Evolutionary conservation across 1,140 invertebrate genomes (phyloP), one percentile per base, ranked within the genome.

Genomic region (Drosophila watanabei): DNA sequence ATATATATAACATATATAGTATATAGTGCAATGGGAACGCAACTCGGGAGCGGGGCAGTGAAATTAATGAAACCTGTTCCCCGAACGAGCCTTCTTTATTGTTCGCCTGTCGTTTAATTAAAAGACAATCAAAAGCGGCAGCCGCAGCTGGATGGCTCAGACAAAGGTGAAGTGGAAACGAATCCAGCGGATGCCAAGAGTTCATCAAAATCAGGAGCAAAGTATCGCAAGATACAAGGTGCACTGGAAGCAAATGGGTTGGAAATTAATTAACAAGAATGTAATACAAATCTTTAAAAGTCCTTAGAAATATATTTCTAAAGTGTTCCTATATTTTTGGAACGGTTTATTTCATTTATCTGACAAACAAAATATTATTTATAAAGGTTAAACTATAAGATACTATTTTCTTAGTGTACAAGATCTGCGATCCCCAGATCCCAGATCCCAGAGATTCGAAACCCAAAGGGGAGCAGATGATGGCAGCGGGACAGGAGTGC

Each of bases 111-210:
- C 75, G 83, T 65, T 85, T 81, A 88, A 88, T 88, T 88, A 88
- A 88, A 88, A 89, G 85, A 85, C 85, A 85, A 90, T 79, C 81
- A 85, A 85, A 89, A 79, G 85, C 77, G 68, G 77, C 51, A 66
- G 39, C 46, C 62, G 48, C 75, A 62, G 39, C 61, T 41, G 43
- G 41, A 28, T 76, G 73, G 77, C 39, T 48, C 33, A 68, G 63
- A 79, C 65, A 79, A 79, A 64, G 66, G 56, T 48, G 46, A 54
- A 49, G 28, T 35, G 46, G 62, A 69, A 43, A 32, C 64, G 66
- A 68, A 52, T 48, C 58, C 58, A 65, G 30, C 51, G 52, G 54
- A 75, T 75, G 71, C 71, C 65, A 75, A 65, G 68, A 62, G 28
- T 63, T 72, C 48, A 69, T 62, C 69, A 81, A 82, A 78, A 69